A percentile compares a stretch with the other conserved stretches of the same genome.
Evolutionary conservation across 2,113 vertebrate genomes (phyloP).

Genomic region (Labeo catla): DNA sequence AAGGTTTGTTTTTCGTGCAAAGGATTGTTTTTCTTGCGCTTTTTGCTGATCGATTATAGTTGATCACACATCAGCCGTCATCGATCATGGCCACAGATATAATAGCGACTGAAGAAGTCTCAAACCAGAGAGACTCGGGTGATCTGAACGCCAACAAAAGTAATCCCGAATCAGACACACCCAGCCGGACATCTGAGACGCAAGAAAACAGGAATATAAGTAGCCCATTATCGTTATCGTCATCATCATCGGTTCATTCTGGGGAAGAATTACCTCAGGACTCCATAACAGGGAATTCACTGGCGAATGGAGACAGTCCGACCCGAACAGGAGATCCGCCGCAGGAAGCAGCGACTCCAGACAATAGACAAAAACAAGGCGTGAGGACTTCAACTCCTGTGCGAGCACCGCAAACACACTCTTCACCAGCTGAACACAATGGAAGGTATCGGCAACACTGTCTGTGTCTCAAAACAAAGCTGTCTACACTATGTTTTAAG

Average conservation of each 20-base stretch:
- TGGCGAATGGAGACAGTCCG: conserved; percentile 41
- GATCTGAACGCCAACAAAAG: conserved; percentile 69
- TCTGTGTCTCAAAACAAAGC: neutral
- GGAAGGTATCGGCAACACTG: conserved; percentile 67
- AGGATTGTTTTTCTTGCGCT: conserved; percentile 19
- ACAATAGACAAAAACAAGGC: conserved; percentile 62
- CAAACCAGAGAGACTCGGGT: conserved; percentile 56
- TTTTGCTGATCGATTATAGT: conserved; percentile 7
- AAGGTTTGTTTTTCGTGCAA: neutral
- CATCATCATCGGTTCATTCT: conserved; percentile 57
- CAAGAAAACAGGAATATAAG: conserved; percentile 57
- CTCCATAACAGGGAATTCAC: conserved; percentile 60
- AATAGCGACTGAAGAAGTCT: conserved; percentile 63
- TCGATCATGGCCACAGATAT: conserved; percentile 72
- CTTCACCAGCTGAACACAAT: conserved; percentile 53
- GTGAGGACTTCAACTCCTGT: conserved; percentile 60
- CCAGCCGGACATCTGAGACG: conserved; percentile 61
- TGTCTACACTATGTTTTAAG: neutral
- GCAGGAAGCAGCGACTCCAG: conserved; percentile 61
- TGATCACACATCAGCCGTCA: neutral
- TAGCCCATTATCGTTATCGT: conserved; percentile 66
- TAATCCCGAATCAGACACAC: conserved; percentile 68
- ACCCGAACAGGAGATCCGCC: conserved; percentile 60
- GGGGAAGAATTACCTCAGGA: conserved; percentile 56
- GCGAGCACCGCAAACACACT: conserved; percentile 50